These are phyloP conservation scores for Coranthus polyacanthus DNA, from an alignment of 2,797 vertebrate genomes.

Conservation along the genomic window DNA sequence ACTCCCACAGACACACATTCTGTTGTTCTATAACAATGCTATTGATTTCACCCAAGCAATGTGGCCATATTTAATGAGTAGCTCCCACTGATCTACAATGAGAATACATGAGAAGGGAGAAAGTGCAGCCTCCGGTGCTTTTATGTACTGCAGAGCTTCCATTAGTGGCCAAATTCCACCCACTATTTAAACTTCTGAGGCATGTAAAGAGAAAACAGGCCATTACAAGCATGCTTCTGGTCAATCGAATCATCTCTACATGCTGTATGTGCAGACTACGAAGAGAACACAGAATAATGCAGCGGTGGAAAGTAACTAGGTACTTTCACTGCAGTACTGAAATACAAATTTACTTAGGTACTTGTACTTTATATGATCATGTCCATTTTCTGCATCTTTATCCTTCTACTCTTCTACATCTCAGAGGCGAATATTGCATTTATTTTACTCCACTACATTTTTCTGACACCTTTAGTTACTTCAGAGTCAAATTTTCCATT, in stretches of 20 bases:
- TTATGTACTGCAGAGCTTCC: conserved; percentile 5
- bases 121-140: neutral
- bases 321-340: no score
- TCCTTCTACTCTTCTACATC: no score
- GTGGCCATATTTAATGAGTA: conserved; percentile 11
- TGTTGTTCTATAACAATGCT: conserved; percentile 1
- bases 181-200: neutral
- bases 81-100: conserved; percentile 3
- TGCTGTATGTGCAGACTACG: neutral
- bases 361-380: no score
- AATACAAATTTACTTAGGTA: no score
- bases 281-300: neutral
- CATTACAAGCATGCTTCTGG: neutral
- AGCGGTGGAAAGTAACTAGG: no score
- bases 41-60: conserved; percentile 20
- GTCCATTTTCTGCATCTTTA: no score
- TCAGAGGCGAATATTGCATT: no score
- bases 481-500: no score
- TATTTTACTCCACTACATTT: no score
- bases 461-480: no score
- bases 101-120: neutral
- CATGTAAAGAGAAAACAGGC: neutral
- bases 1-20: conserved; percentile 3
- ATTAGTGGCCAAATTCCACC: neutral
- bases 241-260: no score